A percentile compares a stretch with the other conserved stretches of the same genome.
Conservation (phyloP, 2,113 vertebrate species). For the Cromileptes altivelis region DNA sequence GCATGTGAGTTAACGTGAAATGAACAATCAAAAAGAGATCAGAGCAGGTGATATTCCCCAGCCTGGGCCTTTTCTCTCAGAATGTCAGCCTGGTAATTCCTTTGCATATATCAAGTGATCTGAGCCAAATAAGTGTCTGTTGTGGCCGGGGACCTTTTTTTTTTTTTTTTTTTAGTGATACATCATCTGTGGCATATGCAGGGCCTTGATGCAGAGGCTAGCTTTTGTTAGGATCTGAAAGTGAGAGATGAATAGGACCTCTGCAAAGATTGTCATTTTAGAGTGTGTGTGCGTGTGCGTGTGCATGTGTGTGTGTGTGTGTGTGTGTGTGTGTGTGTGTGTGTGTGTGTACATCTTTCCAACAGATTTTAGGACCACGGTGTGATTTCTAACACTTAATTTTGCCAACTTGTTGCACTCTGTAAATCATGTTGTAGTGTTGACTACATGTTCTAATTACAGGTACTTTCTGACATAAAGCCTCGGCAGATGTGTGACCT, state of each 20-base stretch:
- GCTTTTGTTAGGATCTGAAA: conserved; percentile 51
- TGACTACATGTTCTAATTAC: conserved; percentile 13
- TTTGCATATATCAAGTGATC: conserved; percentile 75
- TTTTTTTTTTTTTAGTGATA: conserved; percentile 6
- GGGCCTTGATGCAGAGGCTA: conserved; percentile 13
- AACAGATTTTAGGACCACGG: background rate
- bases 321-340: background rate
- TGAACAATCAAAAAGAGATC: conserved; percentile 79
- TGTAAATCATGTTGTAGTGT: background rate
- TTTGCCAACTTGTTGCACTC: background rate
- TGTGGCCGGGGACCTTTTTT: conserved; percentile 32
- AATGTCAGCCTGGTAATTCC: conserved; percentile 72
- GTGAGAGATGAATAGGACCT: conserved; percentile 55
- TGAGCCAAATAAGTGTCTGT: conserved; percentile 57
- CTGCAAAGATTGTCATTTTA: conserved; percentile 43
- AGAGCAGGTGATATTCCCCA: conserved; percentile 65
- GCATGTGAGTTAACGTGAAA: conserved; percentile 60
- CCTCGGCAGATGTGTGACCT: conserved; percentile 17
- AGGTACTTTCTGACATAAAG: background rate
- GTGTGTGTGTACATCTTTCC: background rate
- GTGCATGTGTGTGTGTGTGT: background rate
- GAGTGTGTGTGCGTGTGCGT: background rate
- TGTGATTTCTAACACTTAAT: background rate
- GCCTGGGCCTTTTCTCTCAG: conserved; percentile 55
- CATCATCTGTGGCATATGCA: conserved; percentile 52